Evolutionary conservation across 2,888 invertebrate genomes (phyloP), one percentile per base, ranked within the genome.

Genomic region (Eucera pruinosa): DNA sequence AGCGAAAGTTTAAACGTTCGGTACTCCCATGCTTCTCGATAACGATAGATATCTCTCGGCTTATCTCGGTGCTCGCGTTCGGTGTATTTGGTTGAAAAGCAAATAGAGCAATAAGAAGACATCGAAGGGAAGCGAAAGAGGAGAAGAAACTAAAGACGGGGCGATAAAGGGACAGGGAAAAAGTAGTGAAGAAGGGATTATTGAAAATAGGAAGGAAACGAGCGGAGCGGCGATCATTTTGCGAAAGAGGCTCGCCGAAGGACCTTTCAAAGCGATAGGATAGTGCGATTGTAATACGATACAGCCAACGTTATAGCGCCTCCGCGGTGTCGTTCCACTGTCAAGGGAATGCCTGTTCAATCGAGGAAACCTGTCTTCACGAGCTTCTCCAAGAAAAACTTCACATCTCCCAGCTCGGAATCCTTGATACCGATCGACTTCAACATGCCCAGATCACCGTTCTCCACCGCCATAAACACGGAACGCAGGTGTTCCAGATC

Each of bases 291-390:
- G 71, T 69, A 54, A 79, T 74, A 69, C 65, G 80, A 68, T 74
- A 79, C 68, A 61, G 73, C 55, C 74, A 80, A 60, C 15, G 69
- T 47, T 61, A 67, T 52, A 60, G 48, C 25, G 69, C 54, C 50
- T 45, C 48, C 30, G 58, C 25, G 15, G 7, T 47, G 47, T 20
- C 20, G 41, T 60, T 48, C n/a, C n/a, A n/a, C n/a, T 33, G 33
- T 5, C 15, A 13, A 30, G 20, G 5, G 23, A 20, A 27, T 60
- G 39, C n/a, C 33, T 39, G 54, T 85, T 96, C 96, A 98, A 94
- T 98, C 98, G 93, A 98, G 95, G 94, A 98, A 98, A 87, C 98
- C 98, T 85, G 98, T 98, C 93, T 97, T 97, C 75, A 98, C 97
- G 89, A 98, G 95, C 93, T 98, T 98, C 94, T 98, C 98, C 89